Conservation (phyloP, 2,797 vertebrate species). For the Naso thynnoides region DNA sequence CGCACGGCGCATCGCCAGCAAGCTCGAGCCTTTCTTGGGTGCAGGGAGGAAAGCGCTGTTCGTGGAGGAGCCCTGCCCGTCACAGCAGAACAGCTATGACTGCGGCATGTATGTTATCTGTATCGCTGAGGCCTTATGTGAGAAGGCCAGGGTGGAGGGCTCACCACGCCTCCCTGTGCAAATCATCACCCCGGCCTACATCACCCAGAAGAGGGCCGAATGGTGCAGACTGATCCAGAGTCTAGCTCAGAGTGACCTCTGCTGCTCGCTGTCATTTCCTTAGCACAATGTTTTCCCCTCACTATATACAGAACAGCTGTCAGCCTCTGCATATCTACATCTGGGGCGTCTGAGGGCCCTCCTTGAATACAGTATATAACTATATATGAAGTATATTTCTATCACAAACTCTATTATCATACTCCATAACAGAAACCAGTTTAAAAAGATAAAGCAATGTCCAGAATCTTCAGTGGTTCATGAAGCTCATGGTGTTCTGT, state of each 20-base stretch:
- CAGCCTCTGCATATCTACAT: slow-evolving; percentile 55
- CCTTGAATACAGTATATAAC: slow-evolving; percentile 47
- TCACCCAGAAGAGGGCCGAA: slow-evolving; percentile 91
- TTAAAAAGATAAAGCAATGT: slow-evolving; percentile 42
- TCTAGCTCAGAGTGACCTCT: slow-evolving; percentile 78
- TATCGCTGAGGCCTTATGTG: slow-evolving; percentile 91
- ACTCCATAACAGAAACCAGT: slow-evolving; percentile 17
- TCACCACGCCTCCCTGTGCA: slow-evolving; percentile 83
- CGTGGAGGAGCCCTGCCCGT: slow-evolving; percentile 91
- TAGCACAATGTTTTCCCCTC: slow-evolving; percentile 30
- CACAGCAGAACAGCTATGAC: slow-evolving; percentile 98
- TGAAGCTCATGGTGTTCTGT: slow-evolving; percentile 48
- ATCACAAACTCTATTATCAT: slow-evolving; percentile 35
- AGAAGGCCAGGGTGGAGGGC: slow-evolving; percentile 81
- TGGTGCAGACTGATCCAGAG: slow-evolving; percentile 91
- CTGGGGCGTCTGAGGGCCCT: slow-evolving; percentile 72
- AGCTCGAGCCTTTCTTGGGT: slow-evolving; percentile 89
- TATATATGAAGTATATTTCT: slow-evolving; percentile 60
- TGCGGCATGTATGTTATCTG: slow-evolving; percentile 99
- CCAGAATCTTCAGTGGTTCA: slow-evolving; percentile 34
- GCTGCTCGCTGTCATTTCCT: slow-evolving; percentile 58
- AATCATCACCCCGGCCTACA: slow-evolving; percentile 91
- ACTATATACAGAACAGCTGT: slow-evolving; percentile 50
- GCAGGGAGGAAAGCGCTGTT: slow-evolving; percentile 83
- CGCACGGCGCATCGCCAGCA: slow-evolving; percentile 89